phyloP scores from a whole-genome alignment of 2,797 vertebrate species.

The Cygnus olor region DNA sequence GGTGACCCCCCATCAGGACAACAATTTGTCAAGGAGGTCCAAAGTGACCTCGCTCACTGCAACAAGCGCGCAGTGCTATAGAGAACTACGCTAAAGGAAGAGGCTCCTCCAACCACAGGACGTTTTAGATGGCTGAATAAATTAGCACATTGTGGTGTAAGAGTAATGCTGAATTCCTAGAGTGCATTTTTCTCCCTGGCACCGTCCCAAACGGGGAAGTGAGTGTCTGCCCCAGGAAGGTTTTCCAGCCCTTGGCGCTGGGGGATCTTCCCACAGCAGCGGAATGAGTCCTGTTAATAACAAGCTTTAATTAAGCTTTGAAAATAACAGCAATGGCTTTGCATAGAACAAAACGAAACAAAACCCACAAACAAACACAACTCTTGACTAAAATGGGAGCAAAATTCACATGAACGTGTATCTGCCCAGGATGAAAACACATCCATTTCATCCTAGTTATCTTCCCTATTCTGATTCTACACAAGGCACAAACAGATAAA shows the following conservation, averaged over 20 bases:
- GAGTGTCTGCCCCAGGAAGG: background rate
- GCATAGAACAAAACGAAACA: background rate
- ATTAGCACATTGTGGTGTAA: slow-evolving; percentile 12
- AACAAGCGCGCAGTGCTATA: background rate
- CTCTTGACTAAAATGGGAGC: background rate
- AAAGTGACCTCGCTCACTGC: background rate
- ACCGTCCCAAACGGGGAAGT: background rate
- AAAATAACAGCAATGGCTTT: background rate
- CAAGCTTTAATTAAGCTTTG: background rate
- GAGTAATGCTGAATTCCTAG: background rate
- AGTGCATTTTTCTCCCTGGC: background rate
- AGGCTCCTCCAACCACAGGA: background rate
- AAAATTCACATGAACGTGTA: background rate
- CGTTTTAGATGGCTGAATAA: background rate
- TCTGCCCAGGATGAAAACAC: background rate
- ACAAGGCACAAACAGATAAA: background rate
- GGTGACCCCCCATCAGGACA: accelerated
- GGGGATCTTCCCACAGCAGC: background rate
- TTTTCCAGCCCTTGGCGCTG: background rate
- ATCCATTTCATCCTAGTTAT: background rate
- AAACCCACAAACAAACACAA: no score
- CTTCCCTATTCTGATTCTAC: background rate
- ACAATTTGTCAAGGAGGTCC: background rate
- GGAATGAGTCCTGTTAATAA: background rate
- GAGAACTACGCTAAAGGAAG: background rate